A percentile compares a stretch with the other conserved stretches of the same genome.
Evolutionary conservation across 1,140 invertebrate genomes (phyloP).

Genomic region (Drosophila lowei): DNA sequence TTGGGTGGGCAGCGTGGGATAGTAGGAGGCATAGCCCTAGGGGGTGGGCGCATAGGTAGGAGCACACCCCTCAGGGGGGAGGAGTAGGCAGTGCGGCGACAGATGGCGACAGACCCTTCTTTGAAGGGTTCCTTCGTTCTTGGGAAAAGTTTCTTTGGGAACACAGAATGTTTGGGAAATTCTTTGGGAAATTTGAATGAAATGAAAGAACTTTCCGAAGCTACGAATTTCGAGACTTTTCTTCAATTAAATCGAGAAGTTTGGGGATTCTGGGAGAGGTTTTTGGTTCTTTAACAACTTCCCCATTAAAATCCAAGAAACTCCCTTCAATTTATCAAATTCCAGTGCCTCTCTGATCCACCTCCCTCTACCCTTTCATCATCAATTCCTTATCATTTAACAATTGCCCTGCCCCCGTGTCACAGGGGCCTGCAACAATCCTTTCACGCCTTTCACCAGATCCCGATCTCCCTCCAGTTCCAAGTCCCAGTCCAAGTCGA

Average conservation of each 20-base stretch:
- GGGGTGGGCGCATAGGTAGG: neutral
- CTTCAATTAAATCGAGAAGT: no score
- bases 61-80: constrained; percentile 1
- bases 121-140: constrained; percentile 18
- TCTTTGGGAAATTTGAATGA: no score
- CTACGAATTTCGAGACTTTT: no score
- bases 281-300: no score
- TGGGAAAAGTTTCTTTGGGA: constrained; percentile 28
- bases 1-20: constrained; percentile 48
- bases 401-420: constrained; percentile 20
- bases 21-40: neutral
- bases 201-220: no score
- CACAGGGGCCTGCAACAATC: constrained; percentile 39
- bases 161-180: no score
- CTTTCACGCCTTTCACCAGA: constrained; percentile 76
- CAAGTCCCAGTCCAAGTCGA: neutral
- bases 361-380: neutral
- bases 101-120: constrained; percentile 26
- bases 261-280: no score
- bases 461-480: neutral
- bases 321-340: constrained; percentile 50
- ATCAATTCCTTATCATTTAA: constrained; percentile 55
- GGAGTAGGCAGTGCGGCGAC: constrained; percentile 2
- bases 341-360: neutral
- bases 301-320: neutral